Evolutionary conservation across 2,888 invertebrate species (phyloP).

Genomic region (Fragum fragum): DNA sequence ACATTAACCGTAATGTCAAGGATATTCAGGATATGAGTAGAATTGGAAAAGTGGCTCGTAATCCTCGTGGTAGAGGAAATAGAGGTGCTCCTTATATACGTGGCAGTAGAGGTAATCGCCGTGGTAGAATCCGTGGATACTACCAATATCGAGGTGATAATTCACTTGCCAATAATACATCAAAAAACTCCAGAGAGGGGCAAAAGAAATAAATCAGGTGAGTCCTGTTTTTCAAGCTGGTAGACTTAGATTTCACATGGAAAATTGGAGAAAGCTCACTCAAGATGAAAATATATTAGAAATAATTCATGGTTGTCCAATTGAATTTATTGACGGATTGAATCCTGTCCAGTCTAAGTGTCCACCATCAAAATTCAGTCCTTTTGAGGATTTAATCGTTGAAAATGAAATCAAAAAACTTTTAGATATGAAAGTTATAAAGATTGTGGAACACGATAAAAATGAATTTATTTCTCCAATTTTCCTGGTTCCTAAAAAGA

Average conservation of each 20-base stretch:
- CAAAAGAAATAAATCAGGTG: conserved; percentile 23
- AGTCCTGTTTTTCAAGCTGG: conserved; percentile 21
- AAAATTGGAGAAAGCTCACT: no score
- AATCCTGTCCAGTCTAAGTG: conserved; percentile 2
- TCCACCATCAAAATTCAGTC: conserved; percentile 6
- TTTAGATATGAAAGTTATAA: conserved; percentile 30
- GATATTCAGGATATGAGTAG: no score
- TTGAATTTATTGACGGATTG: no score
- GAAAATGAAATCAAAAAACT: conserved; percentile 18
- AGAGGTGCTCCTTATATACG: no score
- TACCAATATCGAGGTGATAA: no score
- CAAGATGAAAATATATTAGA: conserved; percentile 21
- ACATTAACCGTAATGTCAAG: conserved; percentile 46
- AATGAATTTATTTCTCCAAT: conserved; percentile 57
- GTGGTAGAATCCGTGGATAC: no score
- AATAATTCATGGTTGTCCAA: conserved; percentile 28
- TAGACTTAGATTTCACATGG: conserved; percentile 21
- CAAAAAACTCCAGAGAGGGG: background rate
- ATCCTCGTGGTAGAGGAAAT: no score
- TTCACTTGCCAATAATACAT: background rate
- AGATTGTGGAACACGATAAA: conserved; percentile 13
- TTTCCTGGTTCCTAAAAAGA: conserved; percentile 54
- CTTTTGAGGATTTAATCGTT: no score
- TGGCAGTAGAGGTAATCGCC: background rate
- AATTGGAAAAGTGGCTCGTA: no score